Percentiles rank a stretch among this genome's conserved stretches.
These are phyloP conservation scores for Nematostella vectensis DNA, from an alignment of 92 coral and sea anemone genomes.

Conservation along the genomic window DNA sequence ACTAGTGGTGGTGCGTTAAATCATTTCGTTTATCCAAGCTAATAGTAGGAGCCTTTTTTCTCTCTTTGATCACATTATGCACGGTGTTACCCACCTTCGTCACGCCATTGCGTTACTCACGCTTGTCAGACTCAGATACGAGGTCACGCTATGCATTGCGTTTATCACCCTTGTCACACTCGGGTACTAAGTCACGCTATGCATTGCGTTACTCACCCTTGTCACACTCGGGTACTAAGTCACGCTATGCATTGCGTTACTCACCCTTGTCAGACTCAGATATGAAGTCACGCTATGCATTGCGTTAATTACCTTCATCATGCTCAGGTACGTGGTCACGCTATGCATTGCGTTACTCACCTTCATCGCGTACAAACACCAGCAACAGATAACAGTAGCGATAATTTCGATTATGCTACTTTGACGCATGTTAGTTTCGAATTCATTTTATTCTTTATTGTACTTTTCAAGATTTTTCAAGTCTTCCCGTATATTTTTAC, in stretches of 20 bases:
- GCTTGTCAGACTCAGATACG: conserved; percentile 58
- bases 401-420: too few relatives aligned
- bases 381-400: background rate
- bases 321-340: conserved; percentile 46
- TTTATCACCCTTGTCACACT: too few relatives aligned
- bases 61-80: conserved; percentile 64
- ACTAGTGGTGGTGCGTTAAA: too few relatives aligned
- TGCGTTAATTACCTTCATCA: conserved; percentile 74
- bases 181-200: conserved; percentile 66
- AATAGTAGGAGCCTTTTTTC: background rate
- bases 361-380: background rate
- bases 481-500: conserved; percentile 76
- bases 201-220: conserved; percentile 78
- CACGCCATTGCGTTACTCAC: conserved; percentile 71
- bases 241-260: conserved; percentile 44
- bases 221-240: conserved; percentile 50
- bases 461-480: conserved; percentile 56
- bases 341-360: too few relatives aligned
- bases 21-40: too few relatives aligned
- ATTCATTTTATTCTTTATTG: background rate
- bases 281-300: conserved; percentile 11
- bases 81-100: too few relatives aligned
- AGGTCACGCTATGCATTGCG: too few relatives aligned
- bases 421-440: too few relatives aligned
- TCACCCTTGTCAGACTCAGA: conserved; percentile 78